These are phyloP conservation scores for Acipenser ruthenus DNA, from an alignment of 2,797 vertebrate genomes.

Conservation along the genomic window DNA sequence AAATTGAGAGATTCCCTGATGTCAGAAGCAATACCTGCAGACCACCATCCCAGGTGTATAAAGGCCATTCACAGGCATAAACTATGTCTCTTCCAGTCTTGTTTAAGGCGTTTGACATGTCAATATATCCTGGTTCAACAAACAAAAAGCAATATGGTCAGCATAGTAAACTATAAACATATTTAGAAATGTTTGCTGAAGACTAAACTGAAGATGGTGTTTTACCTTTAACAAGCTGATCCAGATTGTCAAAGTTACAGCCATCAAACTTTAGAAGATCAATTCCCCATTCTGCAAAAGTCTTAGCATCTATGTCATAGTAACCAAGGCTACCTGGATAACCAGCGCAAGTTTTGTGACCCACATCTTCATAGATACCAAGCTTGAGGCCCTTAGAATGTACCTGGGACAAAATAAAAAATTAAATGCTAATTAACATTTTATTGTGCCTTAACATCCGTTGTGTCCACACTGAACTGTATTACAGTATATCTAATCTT, in stretches of 20 bases:
- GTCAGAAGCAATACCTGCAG: neutral
- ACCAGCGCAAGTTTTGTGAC: conserved; percentile 71
- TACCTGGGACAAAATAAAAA: conserved; percentile 37
- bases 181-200: neutral
- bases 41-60: conserved; percentile 71
- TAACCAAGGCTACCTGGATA: conserved; percentile 80
- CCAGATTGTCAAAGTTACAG: conserved; percentile 43
- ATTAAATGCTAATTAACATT: too few relatives aligned
- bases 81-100: conserved; percentile 77
- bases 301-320: conserved; percentile 80
- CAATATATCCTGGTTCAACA: conserved; percentile 64
- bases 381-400: conserved; percentile 81
- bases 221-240: conserved; percentile 63
- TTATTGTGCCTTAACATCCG: too few relatives aligned
- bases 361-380: conserved; percentile 86
- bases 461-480: too few relatives aligned
- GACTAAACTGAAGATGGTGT: too few relatives aligned
- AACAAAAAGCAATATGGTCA: too few relatives aligned
- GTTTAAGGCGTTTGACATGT: conserved; percentile 84
- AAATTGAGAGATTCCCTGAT: neutral
- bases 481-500: too few relatives aligned
- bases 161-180: neutral
- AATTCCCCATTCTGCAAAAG: conserved; percentile 84
- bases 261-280: conserved; percentile 92
- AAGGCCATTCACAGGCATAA: conserved; percentile 92